Conservation (phyloP, 1,140 invertebrate genomes). For the Arion vulgaris region DNA sequence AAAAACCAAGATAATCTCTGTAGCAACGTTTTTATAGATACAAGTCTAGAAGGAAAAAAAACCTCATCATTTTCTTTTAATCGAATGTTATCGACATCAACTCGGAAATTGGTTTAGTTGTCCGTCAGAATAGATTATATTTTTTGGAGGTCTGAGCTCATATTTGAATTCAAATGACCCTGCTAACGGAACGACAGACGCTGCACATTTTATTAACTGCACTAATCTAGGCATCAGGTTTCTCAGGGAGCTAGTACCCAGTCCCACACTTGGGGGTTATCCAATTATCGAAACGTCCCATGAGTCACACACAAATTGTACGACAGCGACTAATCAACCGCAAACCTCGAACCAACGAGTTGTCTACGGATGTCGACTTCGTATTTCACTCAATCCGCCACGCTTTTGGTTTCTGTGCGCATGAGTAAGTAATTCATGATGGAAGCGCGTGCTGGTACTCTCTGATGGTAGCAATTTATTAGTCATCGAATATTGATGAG, state of each 20-base stretch:
- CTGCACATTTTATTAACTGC: not conserved
- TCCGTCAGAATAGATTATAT: not conserved
- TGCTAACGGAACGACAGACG: not conserved
- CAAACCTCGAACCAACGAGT: not conserved
- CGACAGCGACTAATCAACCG: not conserved
- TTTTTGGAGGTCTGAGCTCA: not conserved
- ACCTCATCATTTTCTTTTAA: not conserved
- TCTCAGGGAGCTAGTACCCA: not conserved
- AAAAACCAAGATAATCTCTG: no score
- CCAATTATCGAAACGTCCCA: conserved; percentile 1
- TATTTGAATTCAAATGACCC: not conserved
- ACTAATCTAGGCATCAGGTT: conserved; percentile 1
- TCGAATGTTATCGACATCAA: not conserved
- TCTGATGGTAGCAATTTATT: conserved; percentile 7
- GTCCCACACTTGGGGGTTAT: not conserved
- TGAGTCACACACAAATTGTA: not conserved
- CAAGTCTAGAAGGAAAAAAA: not conserved
- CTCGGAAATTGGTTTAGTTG: not conserved
- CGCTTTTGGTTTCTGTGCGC: not conserved
- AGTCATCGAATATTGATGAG: not conserved
- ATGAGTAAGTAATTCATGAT: not conserved
- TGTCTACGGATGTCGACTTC: not conserved
- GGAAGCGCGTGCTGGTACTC: not conserved
- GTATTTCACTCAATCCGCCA: not conserved
- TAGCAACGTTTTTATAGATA: not conserved